Evolutionary conservation across 2,888 invertebrate genomes (phyloP), one percentile per base, ranked within the genome.

Genomic region (Dryadula phaetusa): DNA sequence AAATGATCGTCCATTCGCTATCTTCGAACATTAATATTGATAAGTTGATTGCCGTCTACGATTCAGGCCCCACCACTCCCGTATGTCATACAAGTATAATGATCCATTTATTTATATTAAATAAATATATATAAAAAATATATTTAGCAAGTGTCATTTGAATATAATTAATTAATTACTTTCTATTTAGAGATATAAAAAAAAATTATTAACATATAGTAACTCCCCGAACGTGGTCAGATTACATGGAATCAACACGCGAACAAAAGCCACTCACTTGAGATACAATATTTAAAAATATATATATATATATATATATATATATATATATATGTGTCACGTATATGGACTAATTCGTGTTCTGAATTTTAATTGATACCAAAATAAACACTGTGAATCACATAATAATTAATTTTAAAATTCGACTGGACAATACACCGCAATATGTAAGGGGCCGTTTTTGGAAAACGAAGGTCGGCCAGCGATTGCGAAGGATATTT

Each of bases 11-110:
- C 42, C 20, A 61, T 62, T 32, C 18, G 14, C 16, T 25, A n/a
- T 65, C 56, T 40, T 42, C 25, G n/a, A 49, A 65, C 16, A 52
- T 58, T 60, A 37, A 42, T 47, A 20, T 60, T 32, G 60, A 60
- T 46, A 60, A 46, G 18, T 4, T 22, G 34, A 22, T 37, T n/a
- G 34, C 37, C 14, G 54, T 49, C 52, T 8, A 47, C 28, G 10
- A 25, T 25, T n/a, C 22, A 10, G 22, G 40, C 25, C 49, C n/a
- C n/a, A n/a, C n/a, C 25, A 16, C 22, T n/a, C 10, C 10, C 7
- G 32, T 32, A 1, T 16, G 3, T 16, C 28, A 4, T 10, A 16
- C 10, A 4, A 8, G 8, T 0, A 18, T 32, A 4, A 32, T 18
- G 0, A 25, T 18, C 16, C 32, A 52, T 28, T 52, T 32, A 12